Base-by-base conservation (phyloP, 1,140 invertebrate genomes). In the Centruroides sculpturatus region DNA sequence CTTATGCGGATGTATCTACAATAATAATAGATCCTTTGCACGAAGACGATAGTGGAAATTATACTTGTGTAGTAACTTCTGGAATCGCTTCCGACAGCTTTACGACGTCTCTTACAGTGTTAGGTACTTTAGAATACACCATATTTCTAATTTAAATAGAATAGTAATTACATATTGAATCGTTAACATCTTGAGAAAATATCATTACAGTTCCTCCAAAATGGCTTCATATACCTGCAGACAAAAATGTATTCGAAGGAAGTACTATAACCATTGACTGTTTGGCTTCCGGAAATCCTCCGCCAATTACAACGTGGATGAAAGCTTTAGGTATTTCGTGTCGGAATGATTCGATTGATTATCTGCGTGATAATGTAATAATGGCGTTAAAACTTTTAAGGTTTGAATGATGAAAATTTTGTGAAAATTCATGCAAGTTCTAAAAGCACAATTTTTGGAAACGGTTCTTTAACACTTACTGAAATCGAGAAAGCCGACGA, bases 11-110 rank as follows among this genome's bases (percentile, higher is more conserved):
- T 8, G 4, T 63, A 0, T 63, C 62, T 0, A 52, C 1, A 7
- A 41, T 62, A 3, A 48, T 59, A 2, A 58, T 62, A 4, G 57
- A 62, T n/a, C 51, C 56, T 23, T 55, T 62, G 12, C 13, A 23
- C 13, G 34, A 46, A 46, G 56, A 62, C 34, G 57, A 59, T 50
- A 62, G 51, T 55, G 62, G 62, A 4, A 63, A 63, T 49, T 63
- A 63, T 11, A 63, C 62, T 9, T 63, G 62, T 36, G 35, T 58
- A 41, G 56, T 56, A 4, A 58, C 11, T 36, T 12, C 51, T 3
- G n/a, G 53, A 46, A 56, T 47, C 12, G 3, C 7, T n/a, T 47
- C 41, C 7, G 61, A 53, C 23, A 56, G 57, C 7, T 59, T 51
- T 12, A 56, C 61, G 6, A 50, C 61, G 4, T 23, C 23, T 12